These are phyloP conservation scores for Alexandromys oeconomus DNA, from an alignment of 2,797 vertebrate species.

Conservation along the genomic window DNA sequence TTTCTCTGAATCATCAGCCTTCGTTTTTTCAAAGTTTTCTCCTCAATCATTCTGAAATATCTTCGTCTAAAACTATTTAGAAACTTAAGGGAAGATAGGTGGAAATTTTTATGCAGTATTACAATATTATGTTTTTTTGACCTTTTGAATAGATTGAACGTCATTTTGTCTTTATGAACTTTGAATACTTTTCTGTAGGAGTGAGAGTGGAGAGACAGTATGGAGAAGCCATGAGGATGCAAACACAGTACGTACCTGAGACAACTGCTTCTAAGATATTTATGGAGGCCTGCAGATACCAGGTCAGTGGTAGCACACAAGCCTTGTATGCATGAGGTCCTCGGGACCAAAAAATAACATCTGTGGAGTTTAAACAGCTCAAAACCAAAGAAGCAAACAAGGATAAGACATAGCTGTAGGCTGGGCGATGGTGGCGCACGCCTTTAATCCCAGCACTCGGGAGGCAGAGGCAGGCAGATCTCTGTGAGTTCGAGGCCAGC, in stretches of 20 bases:
- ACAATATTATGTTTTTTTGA: not conserved
- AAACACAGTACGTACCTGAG: not conserved
- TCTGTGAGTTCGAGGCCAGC: too few species aligned
- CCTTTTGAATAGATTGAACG: not conserved
- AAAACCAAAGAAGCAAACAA: not conserved
- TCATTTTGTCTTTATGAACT: not conserved
- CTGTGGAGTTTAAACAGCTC: not conserved
- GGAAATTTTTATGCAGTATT: not conserved
- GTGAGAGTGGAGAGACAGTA: not conserved
- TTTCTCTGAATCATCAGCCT: slow-evolving; percentile 1
- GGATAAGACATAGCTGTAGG: not conserved
- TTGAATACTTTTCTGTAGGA: not conserved
- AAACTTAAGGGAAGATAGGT: not conserved
- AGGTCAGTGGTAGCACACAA: not conserved
- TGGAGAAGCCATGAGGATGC: not conserved
- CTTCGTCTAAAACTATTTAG: not conserved
- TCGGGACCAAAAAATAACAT: not conserved
- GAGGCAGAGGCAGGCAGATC: too few species aligned
- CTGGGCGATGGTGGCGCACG: too few species aligned
- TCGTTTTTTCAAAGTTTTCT: slow-evolving; percentile 10
- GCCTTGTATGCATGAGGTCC: not conserved
- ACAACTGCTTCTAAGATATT: not conserved
- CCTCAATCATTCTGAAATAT: not conserved
- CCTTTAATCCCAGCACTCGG: too few species aligned
- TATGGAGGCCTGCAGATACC: not conserved